Evolutionary conservation across 2,888 invertebrate species (phyloP).

Genomic region (Branchipolynoe longqiensis): DNA sequence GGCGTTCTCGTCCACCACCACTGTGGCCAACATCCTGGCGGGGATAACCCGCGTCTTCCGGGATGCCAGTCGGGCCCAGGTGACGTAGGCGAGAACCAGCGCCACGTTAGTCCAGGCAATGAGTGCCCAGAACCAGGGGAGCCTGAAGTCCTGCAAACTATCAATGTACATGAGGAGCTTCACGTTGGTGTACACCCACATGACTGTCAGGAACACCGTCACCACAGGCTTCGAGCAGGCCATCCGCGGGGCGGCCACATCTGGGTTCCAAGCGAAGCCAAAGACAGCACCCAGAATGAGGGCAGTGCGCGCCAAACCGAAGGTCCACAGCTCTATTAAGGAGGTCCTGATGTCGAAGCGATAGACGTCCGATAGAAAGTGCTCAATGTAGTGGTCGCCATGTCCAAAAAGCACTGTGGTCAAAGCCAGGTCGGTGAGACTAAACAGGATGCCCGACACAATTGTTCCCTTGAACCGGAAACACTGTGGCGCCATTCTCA

Average conservation of each 20-base stretch:
- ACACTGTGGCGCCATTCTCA: too few species aligned
- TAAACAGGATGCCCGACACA: slow-evolving; percentile 11
- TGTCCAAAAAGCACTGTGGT: slow-evolving; percentile 69
- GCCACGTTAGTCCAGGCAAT: slow-evolving; percentile 69
- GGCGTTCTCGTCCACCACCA: slow-evolving; percentile 46
- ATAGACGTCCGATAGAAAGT: slow-evolving; percentile 65
- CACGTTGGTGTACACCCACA: slow-evolving; percentile 69
- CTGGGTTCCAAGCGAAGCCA: slow-evolving; percentile 66
- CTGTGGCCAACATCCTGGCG: not conserved
- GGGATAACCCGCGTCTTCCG: slow-evolving; percentile 42
- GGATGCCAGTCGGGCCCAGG: slow-evolving; percentile 66
- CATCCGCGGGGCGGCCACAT: slow-evolving; percentile 65
- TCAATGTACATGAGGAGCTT: slow-evolving; percentile 72
- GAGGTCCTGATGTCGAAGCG: slow-evolving; percentile 67
- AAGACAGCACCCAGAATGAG: slow-evolving; percentile 68
- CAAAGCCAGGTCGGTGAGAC: slow-evolving; percentile 62
- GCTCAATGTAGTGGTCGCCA: slow-evolving; percentile 66
- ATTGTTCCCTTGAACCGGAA: slow-evolving; percentile 11
- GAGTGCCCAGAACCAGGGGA: slow-evolving; percentile 71
- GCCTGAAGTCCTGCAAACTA: slow-evolving; percentile 60
- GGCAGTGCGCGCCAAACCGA: slow-evolving; percentile 67
- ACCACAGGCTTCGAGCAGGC: slow-evolving; percentile 54
- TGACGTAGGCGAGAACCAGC: slow-evolving; percentile 66
- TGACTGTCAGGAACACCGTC: slow-evolving; percentile 41
- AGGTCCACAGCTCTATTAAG: slow-evolving; percentile 72